These are phyloP conservation scores for Monoplex corrugatus DNA, from an alignment of 2,888 invertebrate genomes.

Conservation along the genomic window DNA sequence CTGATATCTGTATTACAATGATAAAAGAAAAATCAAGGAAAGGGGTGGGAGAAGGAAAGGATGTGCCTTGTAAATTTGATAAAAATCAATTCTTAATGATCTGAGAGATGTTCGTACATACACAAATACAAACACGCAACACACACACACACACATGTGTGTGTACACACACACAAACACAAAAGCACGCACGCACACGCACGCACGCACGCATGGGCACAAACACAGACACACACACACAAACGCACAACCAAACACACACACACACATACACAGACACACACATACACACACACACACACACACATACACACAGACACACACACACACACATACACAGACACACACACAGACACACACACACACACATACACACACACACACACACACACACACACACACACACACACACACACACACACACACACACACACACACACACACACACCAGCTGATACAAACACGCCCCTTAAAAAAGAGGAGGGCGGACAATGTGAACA, in stretches of 20 bases:
- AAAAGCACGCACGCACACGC: too few relatives aligned
- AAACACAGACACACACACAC: too few relatives aligned
- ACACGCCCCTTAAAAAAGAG: neutral
- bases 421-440: too few relatives aligned
- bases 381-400: too few relatives aligned
- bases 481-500: neutral
- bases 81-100: neutral
- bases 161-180: neutral
- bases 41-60: too few relatives aligned
- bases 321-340: neutral
- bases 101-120: neutral
- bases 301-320: neutral
- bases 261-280: neutral
- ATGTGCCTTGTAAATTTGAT: neutral
- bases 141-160: neutral
- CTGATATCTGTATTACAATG: neutral
- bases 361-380: neutral
- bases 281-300: neutral
- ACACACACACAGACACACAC: neutral
- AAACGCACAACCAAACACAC: neutral
- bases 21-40: too few relatives aligned
- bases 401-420: too few relatives aligned
- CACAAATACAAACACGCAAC: neutral
- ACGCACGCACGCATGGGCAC: too few relatives aligned
- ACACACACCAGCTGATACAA: neutral